Evolutionary conservation across 1,140 invertebrate species (phyloP).

Genomic region (Probaryconus sp.): DNA sequence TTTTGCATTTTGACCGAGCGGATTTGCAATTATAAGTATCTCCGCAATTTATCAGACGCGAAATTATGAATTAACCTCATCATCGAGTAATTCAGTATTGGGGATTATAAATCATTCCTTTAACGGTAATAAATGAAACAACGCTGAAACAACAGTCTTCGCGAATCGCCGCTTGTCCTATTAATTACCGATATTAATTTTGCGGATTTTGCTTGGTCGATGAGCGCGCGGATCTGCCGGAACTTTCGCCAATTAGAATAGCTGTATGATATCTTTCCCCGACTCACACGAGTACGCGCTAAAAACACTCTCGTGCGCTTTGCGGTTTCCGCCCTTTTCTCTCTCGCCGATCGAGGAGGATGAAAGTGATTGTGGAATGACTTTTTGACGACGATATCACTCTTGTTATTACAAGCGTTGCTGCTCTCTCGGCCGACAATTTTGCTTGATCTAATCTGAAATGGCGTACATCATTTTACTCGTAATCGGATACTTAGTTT

Average conservation of each 20-base stretch:
- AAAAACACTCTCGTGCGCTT: conserved; percentile 6
- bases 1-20: conserved; percentile 6
- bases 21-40: conserved; percentile 19
- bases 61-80: conserved; percentile 11
- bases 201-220: conserved; percentile 25
- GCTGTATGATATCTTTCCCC: conserved; percentile 3
- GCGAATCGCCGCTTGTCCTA: conserved; percentile 18
- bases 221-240: conserved; percentile 23
- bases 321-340: conserved; percentile 31
- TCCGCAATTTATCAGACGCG: conserved; percentile 21
- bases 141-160: conserved; percentile 18
- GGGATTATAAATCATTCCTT: conserved; percentile 41
- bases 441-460: conserved; percentile 47
- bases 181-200: conserved; percentile 42
- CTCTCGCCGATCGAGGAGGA: conserved; percentile 13
- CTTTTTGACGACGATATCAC: conserved; percentile 26
- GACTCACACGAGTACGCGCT: not conserved
- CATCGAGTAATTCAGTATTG: not conserved
- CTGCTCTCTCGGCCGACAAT: not conserved
- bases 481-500: conserved; percentile 19
- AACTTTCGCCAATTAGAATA: conserved; percentile 53
- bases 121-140: no score
- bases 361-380: conserved; percentile 35
- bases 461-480: conserved; percentile 36
- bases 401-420: conserved; percentile 30